A percentile compares a stretch with the other conserved stretches of the same genome.
These are phyloP conservation scores for Hyaena hyaena DNA, from an alignment of 2,113 vertebrate species.

Conservation along the genomic window DNA sequence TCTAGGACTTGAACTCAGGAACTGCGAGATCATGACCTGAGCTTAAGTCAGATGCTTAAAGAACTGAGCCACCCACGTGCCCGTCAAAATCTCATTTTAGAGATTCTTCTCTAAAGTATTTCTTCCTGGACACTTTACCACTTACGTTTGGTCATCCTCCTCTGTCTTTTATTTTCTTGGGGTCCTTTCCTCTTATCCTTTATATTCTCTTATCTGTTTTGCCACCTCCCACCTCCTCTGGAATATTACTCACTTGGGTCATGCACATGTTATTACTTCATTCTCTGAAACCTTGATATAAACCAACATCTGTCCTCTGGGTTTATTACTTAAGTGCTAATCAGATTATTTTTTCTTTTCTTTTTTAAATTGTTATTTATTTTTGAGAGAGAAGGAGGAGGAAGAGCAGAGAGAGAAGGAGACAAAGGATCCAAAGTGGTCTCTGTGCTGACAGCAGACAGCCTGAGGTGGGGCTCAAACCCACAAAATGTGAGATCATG, in stretches of 20 bases:
- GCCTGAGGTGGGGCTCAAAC: no score
- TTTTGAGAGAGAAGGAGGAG: no score
- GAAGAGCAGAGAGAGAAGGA: no score
- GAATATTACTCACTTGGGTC: not conserved
- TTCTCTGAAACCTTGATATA: not conserved
- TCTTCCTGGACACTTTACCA: not conserved
- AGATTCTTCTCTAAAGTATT: not conserved
- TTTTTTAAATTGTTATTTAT: no score
- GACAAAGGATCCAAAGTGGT: no score
- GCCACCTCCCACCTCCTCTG: not conserved
- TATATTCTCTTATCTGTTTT: not conserved
- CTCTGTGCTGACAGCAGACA: no score
- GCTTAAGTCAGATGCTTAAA: no score
- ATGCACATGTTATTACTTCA: not conserved
- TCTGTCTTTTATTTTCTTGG: not conserved
- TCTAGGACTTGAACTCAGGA: no score
- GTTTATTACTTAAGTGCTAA: not conserved
- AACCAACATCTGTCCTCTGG: not conserved
- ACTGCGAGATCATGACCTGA: no score
- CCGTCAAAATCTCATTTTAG: not conserved
- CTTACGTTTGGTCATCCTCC: not conserved
- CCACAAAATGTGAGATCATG: no score
- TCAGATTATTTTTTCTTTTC: not conserved
- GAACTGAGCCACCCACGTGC: no score
- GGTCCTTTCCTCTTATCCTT: not conserved